Evolutionary conservation across 2,797 vertebrate genomes (phyloP), one percentile per base, ranked within the genome.

Genomic region (Gallirallus australis): DNA sequence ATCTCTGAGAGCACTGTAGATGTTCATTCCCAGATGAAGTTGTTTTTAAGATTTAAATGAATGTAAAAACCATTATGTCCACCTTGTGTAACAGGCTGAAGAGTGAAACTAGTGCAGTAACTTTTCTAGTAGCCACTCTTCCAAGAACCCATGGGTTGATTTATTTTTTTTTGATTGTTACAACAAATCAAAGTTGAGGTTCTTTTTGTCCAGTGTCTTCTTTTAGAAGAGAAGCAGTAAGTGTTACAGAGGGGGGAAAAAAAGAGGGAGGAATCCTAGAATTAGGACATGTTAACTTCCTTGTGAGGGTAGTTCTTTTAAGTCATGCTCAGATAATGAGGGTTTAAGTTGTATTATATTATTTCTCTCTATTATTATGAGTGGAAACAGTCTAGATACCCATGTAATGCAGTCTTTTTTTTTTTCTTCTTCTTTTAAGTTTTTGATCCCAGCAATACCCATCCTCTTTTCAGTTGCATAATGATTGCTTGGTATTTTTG

Each of bases 11-110:
- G 93, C 11, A 47, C 91, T 84, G 68, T 1, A 8, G 28, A 33
- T 86, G 48, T 70, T 77, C 79, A 84, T 90, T 94, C 94, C 96
- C 96, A 90, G 82, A 18, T 91, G 65, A 92, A 81, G 31, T 28
- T 89, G 66, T 50, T 89, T 71, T 91, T 61, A 75, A 71, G 60
- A 50, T 93, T 57, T 82, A 89, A 94, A 89, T 77, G 37, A 77
- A 33, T 35, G 17, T 35, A 13, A 66, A 86, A 82, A 8, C 15
- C 63, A 60, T 19, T 80, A 4, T 82, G 68, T 61, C 60, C 75
- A 64, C 40, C 12, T 71, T 53, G 37, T 84, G 37, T 84, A 79
- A 81, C 47, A 89, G 54, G 27, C 53, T 75, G 16, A 66, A 90
- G 45, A 23, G 68, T 94, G 68, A 82, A 76, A 50, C 76, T 12